Percentiles rank a stretch among this genome's conserved stretches.
Evolutionary conservation across 2,888 invertebrate species (phyloP).

Genomic region (Hydroisotoma schaefferi): DNA sequence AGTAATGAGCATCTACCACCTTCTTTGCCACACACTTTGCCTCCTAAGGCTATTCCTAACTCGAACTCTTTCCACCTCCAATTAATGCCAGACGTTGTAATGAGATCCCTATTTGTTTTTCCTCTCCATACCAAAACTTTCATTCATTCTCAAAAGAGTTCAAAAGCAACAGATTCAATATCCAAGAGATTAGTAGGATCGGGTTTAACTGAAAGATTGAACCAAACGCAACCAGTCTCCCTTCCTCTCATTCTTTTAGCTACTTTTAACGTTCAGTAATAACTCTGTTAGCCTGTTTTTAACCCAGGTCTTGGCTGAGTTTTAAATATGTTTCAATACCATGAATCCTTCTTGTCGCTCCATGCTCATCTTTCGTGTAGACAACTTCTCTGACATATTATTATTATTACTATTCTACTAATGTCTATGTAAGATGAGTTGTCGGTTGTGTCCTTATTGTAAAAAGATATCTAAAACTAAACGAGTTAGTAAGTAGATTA

Average conservation of each 20-base stretch:
- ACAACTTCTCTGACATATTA: too few species aligned
- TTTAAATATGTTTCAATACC: too few species aligned
- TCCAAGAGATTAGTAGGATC: neutral
- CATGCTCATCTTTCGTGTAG: too few species aligned
- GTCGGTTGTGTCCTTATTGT: too few species aligned
- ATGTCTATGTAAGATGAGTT: too few species aligned
- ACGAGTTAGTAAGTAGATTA: too few species aligned
- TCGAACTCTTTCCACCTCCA: conserved; percentile 38
- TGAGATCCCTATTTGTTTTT: conserved; percentile 48
- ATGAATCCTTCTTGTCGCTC: too few species aligned
- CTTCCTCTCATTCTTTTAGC: neutral
- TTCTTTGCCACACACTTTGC: conserved; percentile 47
- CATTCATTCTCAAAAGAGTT: neutral
- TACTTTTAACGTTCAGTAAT: neutral
- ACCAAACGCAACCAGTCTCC: neutral
- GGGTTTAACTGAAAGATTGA: neutral
- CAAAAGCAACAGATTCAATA: neutral
- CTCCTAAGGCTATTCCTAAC: conserved; percentile 26
- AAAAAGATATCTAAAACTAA: too few species aligned
- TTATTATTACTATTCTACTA: too few species aligned
- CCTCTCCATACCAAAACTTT: conserved; percentile 5
- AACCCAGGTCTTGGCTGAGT: too few species aligned
- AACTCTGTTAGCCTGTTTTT: neutral
- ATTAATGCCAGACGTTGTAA: conserved; percentile 47
- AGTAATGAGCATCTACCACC: conserved; percentile 29